phyloP scores from a whole-genome alignment of 1,140 invertebrate species.

The Philopotamus ludificatus region DNA sequence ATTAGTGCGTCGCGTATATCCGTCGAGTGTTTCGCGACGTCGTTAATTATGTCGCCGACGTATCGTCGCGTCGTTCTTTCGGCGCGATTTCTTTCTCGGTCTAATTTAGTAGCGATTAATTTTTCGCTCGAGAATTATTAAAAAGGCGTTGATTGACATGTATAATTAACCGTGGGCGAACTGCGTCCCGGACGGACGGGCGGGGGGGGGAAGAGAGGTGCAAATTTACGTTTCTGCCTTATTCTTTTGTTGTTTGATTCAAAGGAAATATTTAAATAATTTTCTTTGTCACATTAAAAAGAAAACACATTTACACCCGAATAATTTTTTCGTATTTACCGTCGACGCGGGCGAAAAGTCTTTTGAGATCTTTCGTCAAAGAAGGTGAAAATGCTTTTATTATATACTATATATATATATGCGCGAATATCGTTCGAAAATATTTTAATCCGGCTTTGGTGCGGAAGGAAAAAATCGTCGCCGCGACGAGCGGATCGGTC shows the following conservation, averaged over 20 bases:
- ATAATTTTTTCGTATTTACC: constrained; percentile 14
- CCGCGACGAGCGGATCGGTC: not conserved
- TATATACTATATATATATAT: not conserved
- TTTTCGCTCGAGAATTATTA: too few species aligned
- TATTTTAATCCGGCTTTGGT: constrained; percentile 3
- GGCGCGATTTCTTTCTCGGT: too few species aligned
- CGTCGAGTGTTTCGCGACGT: too few species aligned
- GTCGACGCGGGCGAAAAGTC: constrained; percentile 12
- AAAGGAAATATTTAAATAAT: constrained; percentile 23
- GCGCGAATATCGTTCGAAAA: constrained; percentile 11
- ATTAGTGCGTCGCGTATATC: too few species aligned
- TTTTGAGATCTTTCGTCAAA: constrained; percentile 22
- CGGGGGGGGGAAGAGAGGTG: too few species aligned
- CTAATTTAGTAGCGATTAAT: too few species aligned
- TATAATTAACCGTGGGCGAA: too few species aligned
- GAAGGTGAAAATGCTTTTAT: not conserved
- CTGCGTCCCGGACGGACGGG: too few species aligned
- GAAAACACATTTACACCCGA: constrained; percentile 11
- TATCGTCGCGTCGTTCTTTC: too few species aligned
- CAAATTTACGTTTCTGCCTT: too few species aligned
- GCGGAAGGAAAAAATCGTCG: not conserved
- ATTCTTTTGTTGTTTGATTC: constrained; percentile 5
- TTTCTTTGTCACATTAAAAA: constrained; percentile 20
- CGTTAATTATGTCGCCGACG: too few species aligned
- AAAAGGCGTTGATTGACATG: too few species aligned